phyloP scores from a whole-genome alignment of 2,888 invertebrate species.

The Rhorus exstirpatorius region DNA sequence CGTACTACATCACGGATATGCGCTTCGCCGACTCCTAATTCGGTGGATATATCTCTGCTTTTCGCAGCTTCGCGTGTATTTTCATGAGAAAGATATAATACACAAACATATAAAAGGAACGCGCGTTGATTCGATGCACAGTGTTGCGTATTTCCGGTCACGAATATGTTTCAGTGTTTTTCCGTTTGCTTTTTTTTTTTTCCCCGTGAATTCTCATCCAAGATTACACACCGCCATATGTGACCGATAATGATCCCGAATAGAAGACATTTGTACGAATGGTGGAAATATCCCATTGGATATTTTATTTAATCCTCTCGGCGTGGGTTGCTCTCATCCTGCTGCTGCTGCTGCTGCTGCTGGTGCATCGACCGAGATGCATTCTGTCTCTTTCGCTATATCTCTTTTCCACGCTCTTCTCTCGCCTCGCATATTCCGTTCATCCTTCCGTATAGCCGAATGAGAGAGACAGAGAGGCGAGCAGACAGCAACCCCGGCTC shows the following conservation, averaged over 20 bases:
- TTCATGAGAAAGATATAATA: neutral
- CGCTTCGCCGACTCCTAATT: constrained; percentile 63
- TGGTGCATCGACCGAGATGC: constrained; percentile 70
- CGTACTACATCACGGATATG: constrained; percentile 60
- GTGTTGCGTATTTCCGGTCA: constrained; percentile 57
- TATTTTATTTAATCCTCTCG: too few species aligned
- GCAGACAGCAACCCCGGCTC: constrained; percentile 54
- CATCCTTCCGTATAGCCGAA: constrained; percentile 63
- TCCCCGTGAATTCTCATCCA: neutral
- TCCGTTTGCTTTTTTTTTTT: constrained; percentile 1
- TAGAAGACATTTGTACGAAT: constrained; percentile 19
- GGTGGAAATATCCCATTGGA: constrained; percentile 39
- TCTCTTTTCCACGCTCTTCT: constrained; percentile 64
- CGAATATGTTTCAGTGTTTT: constrained; percentile 28
- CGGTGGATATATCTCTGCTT: constrained; percentile 40
- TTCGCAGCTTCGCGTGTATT: constrained; percentile 33
- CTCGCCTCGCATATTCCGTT: constrained; percentile 55
- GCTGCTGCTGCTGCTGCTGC: constrained; percentile 21
- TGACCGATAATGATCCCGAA: constrained; percentile 38
- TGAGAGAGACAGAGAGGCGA: constrained; percentile 37
- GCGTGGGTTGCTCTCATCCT: constrained; percentile 46
- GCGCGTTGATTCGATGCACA: neutral
- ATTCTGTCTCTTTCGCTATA: constrained; percentile 61
- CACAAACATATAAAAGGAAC: neutral
- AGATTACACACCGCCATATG: constrained; percentile 16